Percentiles rank a stretch among this genome's conserved stretches.
These are phyloP conservation scores for Pseudomyrmex cubaensis DNA, from an alignment of 1,140 invertebrate genomes.

Conservation along the genomic window DNA sequence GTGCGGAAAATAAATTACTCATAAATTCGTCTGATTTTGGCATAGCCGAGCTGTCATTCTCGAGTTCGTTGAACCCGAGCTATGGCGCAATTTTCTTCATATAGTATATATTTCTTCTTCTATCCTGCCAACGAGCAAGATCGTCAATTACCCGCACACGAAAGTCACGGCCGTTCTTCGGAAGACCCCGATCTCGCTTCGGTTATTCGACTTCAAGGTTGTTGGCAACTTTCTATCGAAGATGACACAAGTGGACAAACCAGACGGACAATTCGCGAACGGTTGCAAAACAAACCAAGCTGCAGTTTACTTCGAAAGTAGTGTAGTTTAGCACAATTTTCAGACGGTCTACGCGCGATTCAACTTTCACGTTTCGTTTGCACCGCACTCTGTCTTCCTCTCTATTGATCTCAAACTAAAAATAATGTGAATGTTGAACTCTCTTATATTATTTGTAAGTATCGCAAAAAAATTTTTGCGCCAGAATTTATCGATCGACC, in stretches of 20 bases:
- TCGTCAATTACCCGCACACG: slow-evolving; percentile 9
- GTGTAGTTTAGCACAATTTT: too few species aligned
- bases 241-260: neutral
- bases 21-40: too few species aligned
- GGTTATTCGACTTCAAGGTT: slow-evolving; percentile 37
- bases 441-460: neutral
- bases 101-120: slow-evolving; percentile 25
- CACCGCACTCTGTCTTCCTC: too few species aligned
- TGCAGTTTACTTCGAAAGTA: too few species aligned
- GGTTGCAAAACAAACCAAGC: slow-evolving; percentile 8
- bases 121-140: slow-evolving; percentile 24
- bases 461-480: neutral
- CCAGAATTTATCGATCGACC: neutral
- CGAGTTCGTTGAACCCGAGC: slow-evolving; percentile 29
- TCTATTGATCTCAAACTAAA: too few species aligned
- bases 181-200: slow-evolving; percentile 14
- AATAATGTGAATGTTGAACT: too few species aligned
- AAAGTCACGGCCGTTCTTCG: slow-evolving; percentile 42
- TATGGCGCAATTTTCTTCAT: neutral
- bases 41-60: neutral
- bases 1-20: neutral
- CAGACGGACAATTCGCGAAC: slow-evolving; percentile 22
- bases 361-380: too few species aligned
- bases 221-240: slow-evolving; percentile 7
- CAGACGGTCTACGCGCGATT: too few species aligned